Percentiles rank a stretch among this genome's conserved stretches.
Evolutionary conservation across 1,140 invertebrate genomes (phyloP).

Genomic region (Cryptotermes secundus): DNA sequence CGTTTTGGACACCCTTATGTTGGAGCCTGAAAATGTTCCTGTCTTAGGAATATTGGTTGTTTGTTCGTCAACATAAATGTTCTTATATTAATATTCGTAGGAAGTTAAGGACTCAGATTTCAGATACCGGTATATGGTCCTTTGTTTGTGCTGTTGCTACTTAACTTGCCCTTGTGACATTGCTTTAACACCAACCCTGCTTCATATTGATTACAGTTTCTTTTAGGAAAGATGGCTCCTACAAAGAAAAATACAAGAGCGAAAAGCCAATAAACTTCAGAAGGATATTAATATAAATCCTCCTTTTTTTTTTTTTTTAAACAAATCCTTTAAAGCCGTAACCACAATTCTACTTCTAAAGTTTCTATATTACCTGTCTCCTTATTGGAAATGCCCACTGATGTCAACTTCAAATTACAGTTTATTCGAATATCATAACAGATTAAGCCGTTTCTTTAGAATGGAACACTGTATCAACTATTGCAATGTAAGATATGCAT

Average conservation of each 20-base stretch:
- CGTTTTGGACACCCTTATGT: too few species aligned
- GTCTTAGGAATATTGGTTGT: neutral
- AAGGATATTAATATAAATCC: too few species aligned
- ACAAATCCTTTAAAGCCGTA: neutral
- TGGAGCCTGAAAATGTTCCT: too few species aligned
- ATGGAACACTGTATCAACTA: too few species aligned
- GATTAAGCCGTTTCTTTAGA: too few species aligned
- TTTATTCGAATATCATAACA: too few species aligned
- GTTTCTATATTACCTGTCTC: neutral
- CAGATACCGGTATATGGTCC: neutral
- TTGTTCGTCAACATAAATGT: neutral
- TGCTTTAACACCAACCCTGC: neutral
- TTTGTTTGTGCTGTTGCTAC: neutral
- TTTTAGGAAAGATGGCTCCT: too few species aligned
- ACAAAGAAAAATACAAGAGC: too few species aligned
- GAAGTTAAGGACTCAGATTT: neutral
- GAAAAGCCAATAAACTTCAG: too few species aligned
- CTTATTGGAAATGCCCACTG: neutral
- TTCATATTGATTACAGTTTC: too few species aligned
- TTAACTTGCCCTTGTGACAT: neutral
- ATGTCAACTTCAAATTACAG: neutral
- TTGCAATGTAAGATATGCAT: too few species aligned
- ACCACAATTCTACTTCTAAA: neutral
- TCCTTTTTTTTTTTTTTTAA: too few species aligned
- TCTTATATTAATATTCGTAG: neutral